Evolutionary conservation across 2,888 invertebrate species (phyloP).

Genomic region (Calameuta filiformis): DNA sequence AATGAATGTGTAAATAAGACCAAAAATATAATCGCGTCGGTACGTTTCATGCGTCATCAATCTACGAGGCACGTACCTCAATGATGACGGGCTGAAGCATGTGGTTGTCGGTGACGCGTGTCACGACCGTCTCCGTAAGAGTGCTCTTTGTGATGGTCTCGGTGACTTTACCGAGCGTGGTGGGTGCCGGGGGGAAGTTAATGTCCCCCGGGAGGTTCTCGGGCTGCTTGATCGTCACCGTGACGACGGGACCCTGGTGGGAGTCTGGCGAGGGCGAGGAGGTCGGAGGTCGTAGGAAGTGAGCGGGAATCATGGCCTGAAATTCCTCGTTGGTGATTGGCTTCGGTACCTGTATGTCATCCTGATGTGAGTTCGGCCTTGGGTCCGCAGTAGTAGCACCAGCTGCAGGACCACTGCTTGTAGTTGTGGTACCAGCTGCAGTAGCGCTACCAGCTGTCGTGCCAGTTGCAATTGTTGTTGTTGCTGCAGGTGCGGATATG

Average conservation of each 20-base stretch:
- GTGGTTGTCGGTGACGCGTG: constrained; percentile 92
- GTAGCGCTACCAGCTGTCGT: constrained; percentile 36
- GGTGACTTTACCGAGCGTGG: constrained; percentile 86
- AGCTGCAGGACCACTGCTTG: constrained; percentile 38
- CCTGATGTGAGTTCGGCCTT: constrained; percentile 66
- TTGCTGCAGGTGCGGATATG: constrained; percentile 26
- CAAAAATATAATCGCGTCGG: background rate
- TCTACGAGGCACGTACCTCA: constrained; percentile 77
- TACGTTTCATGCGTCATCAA: constrained; percentile 19
- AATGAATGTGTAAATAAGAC: background rate
- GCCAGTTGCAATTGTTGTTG: constrained; percentile 28
- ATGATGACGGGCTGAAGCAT: constrained; percentile 86
- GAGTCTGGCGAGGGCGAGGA: constrained; percentile 62
- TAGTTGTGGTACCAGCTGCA: constrained; percentile 30
- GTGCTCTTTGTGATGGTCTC: constrained; percentile 97
- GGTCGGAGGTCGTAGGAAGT: constrained; percentile 76
- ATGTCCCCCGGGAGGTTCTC: constrained; percentile 74
- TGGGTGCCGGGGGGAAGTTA: constrained; percentile 84
- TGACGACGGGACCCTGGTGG: constrained; percentile 73
- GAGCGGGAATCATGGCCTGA: constrained; percentile 94
- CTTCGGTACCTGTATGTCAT: constrained; percentile 76
- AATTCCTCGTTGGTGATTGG: constrained; percentile 94
- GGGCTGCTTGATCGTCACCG: constrained; percentile 86
- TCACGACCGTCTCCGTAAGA: constrained; percentile 94
- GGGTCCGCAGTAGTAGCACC: constrained; percentile 52